phyloP scores from a whole-genome alignment of 2,113 vertebrate genomes.

The Hippolais icterina region DNA sequence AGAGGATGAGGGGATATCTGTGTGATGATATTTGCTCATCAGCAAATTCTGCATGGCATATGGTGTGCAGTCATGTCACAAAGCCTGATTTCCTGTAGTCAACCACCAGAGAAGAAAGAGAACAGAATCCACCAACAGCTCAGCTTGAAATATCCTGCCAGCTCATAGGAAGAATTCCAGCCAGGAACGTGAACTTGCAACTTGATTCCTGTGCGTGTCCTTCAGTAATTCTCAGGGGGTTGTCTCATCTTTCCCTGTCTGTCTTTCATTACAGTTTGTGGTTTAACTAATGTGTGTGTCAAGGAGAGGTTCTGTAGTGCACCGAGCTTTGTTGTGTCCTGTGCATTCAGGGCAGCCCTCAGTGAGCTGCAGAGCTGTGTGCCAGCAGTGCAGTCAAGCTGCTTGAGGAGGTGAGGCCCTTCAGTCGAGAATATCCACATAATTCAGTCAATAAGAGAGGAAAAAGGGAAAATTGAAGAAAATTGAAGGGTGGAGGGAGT shows the following conservation, averaged over 20 bases:
- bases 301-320: not conserved
- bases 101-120: not conserved
- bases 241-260: not conserved
- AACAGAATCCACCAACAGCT: not conserved
- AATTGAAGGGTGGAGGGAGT: not conserved
- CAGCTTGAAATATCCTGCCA: slow-evolving; percentile 27
- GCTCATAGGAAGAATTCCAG: slow-evolving; percentile 14
- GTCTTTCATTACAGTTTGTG: slow-evolving; percentile 2
- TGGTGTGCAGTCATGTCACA: not conserved
- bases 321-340: not conserved
- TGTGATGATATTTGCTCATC: not conserved
- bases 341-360: not conserved
- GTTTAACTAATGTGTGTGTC: not conserved
- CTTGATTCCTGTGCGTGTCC: not conserved
- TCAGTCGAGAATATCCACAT: not conserved
- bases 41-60: not conserved
- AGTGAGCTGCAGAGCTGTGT: not conserved
- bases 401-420: not conserved
- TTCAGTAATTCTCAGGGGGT: not conserved
- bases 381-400: not conserved
- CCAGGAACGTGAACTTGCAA: not conserved
- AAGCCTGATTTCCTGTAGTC: not conserved
- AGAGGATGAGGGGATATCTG: not conserved
- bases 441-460: not conserved
- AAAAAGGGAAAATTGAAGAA: not conserved